Conservation (phyloP, 1,140 invertebrate genomes). For the Phocides pigmalion region DNA sequence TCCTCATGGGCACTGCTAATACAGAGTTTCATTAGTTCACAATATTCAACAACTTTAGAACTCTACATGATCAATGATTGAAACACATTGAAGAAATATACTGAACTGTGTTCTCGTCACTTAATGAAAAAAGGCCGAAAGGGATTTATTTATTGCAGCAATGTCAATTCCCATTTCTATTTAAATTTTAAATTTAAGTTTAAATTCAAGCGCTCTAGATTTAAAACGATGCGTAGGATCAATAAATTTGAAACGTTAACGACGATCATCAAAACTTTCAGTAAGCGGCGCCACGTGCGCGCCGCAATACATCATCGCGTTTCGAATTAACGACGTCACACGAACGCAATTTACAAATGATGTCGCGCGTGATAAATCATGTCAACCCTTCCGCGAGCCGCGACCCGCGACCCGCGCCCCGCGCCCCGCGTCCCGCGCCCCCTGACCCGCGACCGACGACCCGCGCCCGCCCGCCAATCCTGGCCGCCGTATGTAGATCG, state of each 20-base stretch:
- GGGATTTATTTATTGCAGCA: not conserved
- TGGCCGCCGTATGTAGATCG: constrained; percentile 29
- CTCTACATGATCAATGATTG: too few species aligned
- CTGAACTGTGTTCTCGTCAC: too few species aligned
- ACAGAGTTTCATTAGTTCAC: too few species aligned
- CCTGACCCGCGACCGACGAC: constrained; percentile 15
- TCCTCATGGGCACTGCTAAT: too few species aligned
- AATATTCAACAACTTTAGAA: too few species aligned
- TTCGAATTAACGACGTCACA: constrained; percentile 60
- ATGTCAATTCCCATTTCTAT: not conserved
- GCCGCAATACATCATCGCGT: constrained; percentile 51
- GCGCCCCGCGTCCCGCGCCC: constrained; percentile 1
- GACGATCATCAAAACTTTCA: constrained; percentile 22
- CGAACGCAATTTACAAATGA: constrained; percentile 41
- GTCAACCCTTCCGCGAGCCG: constrained; percentile 36
- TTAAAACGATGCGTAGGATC: constrained; percentile 17
- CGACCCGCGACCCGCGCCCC: too few species aligned
- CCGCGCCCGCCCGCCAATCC: constrained; percentile 28
- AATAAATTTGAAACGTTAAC: constrained; percentile 28
- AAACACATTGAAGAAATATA: too few species aligned
- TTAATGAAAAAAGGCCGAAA: not conserved
- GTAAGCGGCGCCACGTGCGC: constrained; percentile 43
- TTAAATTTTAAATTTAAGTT: constrained; percentile 14
- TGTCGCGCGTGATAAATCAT: constrained; percentile 36
- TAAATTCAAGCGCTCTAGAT: constrained; percentile 18